A percentile compares a stretch with the other conserved stretches of the same genome.
Conservation (phyloP, 2,888 invertebrate genomes). For the Drosophila kuntzei region DNA sequence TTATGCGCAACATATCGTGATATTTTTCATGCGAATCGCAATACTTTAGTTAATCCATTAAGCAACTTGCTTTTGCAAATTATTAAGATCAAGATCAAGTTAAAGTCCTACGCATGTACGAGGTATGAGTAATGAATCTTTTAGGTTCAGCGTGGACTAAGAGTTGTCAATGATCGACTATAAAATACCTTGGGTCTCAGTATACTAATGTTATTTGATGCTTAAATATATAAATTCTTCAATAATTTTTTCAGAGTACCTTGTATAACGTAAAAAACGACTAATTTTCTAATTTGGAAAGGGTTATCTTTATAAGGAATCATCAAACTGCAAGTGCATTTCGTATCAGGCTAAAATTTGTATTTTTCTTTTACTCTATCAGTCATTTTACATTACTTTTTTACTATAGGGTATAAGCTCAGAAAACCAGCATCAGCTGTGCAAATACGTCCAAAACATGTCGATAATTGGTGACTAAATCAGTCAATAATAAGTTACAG, state of each 20-base stretch:
- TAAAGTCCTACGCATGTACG: slow-evolving; percentile 7
- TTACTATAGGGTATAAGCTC: slow-evolving; percentile 4
- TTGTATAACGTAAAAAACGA: background rate
- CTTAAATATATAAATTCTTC: too few relatives aligned
- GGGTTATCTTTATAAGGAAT: too few relatives aligned
- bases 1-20: slow-evolving; percentile 13
- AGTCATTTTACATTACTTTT: background rate
- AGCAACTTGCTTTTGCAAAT: background rate
- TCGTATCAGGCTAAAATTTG: background rate
- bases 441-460: slow-evolving; percentile 26
- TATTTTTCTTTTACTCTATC: background rate
- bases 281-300: too few relatives aligned
- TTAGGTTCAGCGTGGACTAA: too few relatives aligned
- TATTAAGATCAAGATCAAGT: slow-evolving; percentile 1
- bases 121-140: slow-evolving; percentile 3
- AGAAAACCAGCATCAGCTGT: slow-evolving; percentile 36
- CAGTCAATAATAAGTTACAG: slow-evolving; percentile 20
- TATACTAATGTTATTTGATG: too few relatives aligned
- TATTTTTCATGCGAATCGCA: background rate
- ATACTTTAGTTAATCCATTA: background rate
- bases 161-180: background rate
- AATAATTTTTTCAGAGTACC: too few relatives aligned
- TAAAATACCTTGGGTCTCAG: slow-evolving; percentile 6
- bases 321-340: too few relatives aligned
- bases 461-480: slow-evolving; percentile 30